Percentiles rank a stretch among this genome's conserved stretches.
phyloP scores from a whole-genome alignment of 2,888 invertebrate genomes.

The Imbricaverruca yamaguchii region DNA sequence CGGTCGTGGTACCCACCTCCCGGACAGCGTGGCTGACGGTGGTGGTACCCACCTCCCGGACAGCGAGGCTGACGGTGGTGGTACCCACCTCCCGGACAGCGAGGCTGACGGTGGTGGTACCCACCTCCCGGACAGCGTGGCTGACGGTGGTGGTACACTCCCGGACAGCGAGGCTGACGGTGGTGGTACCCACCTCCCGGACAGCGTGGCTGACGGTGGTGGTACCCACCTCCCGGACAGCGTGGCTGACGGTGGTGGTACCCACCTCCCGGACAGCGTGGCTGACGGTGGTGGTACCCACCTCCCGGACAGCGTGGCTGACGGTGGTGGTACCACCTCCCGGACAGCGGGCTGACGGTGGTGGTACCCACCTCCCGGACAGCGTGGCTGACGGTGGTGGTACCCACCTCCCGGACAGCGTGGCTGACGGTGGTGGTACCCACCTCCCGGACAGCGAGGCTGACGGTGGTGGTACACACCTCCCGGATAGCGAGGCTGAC shows the following conservation, averaged over 20 bases:
- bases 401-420: slow-evolving; percentile 63
- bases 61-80: slow-evolving; percentile 75
- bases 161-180: slow-evolving; percentile 74
- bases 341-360: slow-evolving; percentile 75
- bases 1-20: slow-evolving; percentile 53
- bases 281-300: slow-evolving; percentile 60
- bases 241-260: slow-evolving; percentile 70
- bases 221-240: slow-evolving; percentile 60
- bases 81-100: slow-evolving; percentile 63
- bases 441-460: slow-evolving; percentile 70
- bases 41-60: slow-evolving; percentile 59
- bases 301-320: slow-evolving; percentile 71
- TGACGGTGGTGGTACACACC: slow-evolving; percentile 58
- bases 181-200: slow-evolving; percentile 56
- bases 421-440: slow-evolving; percentile 64
- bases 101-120: slow-evolving; percentile 65
- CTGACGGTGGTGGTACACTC: slow-evolving; percentile 61
- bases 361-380: slow-evolving; percentile 60
- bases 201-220: slow-evolving; percentile 78
- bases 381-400: slow-evolving; percentile 72
- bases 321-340: slow-evolving; percentile 61
- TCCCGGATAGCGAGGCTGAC: slow-evolving; percentile 77
- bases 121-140: slow-evolving; percentile 67
- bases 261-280: slow-evolving; percentile 67
- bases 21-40: slow-evolving; percentile 76